These are phyloP conservation scores for Spea bombifrons DNA, from an alignment of 2,113 vertebrate genomes.

Conservation along the genomic window DNA sequence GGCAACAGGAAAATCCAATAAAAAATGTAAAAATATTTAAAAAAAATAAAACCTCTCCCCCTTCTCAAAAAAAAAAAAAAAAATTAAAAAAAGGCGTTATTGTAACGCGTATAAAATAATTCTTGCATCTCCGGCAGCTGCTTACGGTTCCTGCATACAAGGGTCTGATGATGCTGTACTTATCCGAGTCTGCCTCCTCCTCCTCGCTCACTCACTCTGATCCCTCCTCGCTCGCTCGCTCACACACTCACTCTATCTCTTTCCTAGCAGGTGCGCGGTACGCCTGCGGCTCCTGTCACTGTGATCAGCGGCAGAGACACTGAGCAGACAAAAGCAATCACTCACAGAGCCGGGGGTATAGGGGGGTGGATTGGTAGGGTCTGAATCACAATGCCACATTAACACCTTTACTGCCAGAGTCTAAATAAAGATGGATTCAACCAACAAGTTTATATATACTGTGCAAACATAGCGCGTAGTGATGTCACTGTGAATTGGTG, in stretches of 20 bases:
- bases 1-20: not conserved
- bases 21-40: not conserved
- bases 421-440: no score
- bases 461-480: no score
- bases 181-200: not conserved
- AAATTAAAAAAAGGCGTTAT: not conserved
- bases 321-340: constrained; percentile 48
- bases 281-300: constrained; percentile 5
- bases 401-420: constrained; percentile 9
- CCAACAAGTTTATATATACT: no score
- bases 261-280: constrained; percentile 47
- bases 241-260: not conserved
- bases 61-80: not conserved
- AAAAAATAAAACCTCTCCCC: not conserved
- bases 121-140: not conserved
- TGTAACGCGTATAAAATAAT: not conserved
- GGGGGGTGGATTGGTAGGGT: not conserved
- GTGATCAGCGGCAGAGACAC: constrained; percentile 36
- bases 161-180: constrained; percentile 10
- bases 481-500: no score
- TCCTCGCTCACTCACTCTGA: not conserved
- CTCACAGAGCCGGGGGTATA: constrained; percentile 19
- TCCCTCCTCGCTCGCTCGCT: not conserved
- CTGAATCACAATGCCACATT: not conserved
- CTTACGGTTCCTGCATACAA: not conserved